phyloP scores from a whole-genome alignment of 2,888 invertebrate species.

The Lepidocyrtinus sp. region DNA sequence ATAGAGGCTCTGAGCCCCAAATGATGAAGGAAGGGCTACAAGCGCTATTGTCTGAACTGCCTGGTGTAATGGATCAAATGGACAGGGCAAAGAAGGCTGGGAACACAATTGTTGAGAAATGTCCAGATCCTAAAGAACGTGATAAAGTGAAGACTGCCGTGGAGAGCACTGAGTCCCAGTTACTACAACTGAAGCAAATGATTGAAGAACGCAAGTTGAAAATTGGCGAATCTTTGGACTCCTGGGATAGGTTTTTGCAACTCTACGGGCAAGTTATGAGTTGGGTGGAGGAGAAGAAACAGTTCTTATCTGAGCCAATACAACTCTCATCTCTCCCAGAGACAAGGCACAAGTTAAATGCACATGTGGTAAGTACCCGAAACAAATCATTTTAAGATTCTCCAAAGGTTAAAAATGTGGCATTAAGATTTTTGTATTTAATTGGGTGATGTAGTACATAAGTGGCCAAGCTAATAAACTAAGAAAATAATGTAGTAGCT shows the following conservation, averaged over 20 bases:
- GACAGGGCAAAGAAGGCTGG: conserved; percentile 86
- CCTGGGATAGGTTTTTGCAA: conserved; percentile 88
- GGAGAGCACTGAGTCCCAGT: conserved; percentile 83
- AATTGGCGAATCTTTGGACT: conserved; percentile 89
- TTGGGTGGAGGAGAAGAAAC: conserved; percentile 88
- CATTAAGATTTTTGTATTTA: no score
- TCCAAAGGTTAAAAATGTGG: no score
- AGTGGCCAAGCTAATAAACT: no score
- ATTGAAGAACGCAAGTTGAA: conserved; percentile 87
- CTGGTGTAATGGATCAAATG: conserved; percentile 80
- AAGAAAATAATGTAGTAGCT: no score
- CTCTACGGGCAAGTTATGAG: conserved; percentile 85
- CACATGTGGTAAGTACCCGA: conserved; percentile 88
- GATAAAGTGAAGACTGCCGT: conserved; percentile 83
- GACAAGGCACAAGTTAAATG: conserved; percentile 87
- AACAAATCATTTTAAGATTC: no score
- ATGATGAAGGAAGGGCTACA: conserved; percentile 84
- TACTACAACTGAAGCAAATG: conserved; percentile 84
- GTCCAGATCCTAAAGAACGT: conserved; percentile 84
- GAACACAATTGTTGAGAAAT: conserved; percentile 84
- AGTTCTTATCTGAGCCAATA: conserved; percentile 85
- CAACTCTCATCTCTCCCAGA: conserved; percentile 85
- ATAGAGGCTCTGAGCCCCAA: conserved; percentile 82
- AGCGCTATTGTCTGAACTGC: conserved; percentile 69
- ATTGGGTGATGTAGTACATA: no score